Percentiles rank a stretch among this genome's conserved stretches.
These are phyloP conservation scores for Dryadula phaetusa DNA, from an alignment of 2,888 invertebrate genomes.

Conservation along the genomic window DNA sequence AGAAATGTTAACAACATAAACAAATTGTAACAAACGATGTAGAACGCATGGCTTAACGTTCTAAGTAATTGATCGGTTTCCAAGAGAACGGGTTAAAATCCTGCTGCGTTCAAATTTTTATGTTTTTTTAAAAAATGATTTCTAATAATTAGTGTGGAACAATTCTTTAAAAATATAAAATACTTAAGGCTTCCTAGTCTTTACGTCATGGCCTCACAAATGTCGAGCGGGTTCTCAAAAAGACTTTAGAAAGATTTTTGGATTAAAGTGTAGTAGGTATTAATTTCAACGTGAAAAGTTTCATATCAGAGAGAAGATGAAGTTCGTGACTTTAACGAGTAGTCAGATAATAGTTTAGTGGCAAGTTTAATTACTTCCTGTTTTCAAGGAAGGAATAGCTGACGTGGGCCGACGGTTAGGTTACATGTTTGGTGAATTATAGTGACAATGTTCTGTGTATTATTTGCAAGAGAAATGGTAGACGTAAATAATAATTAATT, in stretches of 20 bases:
- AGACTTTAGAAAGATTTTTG: slow-evolving; percentile 63
- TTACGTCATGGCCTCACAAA: slow-evolving; percentile 22
- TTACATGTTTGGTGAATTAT: slow-evolving; percentile 18
- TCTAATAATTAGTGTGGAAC: too few species aligned
- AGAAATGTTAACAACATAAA: too few species aligned
- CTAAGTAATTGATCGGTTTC: too few species aligned
- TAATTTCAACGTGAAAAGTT: slow-evolving; percentile 73
- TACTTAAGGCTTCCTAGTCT: background rate
- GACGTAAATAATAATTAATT: too few species aligned
- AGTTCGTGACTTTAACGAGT: slow-evolving; percentile 69
- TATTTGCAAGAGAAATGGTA: background rate
- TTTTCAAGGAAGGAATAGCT: slow-evolving; percentile 58
- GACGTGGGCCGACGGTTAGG: slow-evolving; percentile 43
- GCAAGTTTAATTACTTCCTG: slow-evolving; percentile 80
- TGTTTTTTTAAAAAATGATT: too few species aligned
- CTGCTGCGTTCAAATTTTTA: too few species aligned
- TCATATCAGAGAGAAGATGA: slow-evolving; percentile 64
- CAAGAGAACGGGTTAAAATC: too few species aligned
- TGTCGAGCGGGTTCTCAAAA: slow-evolving; percentile 27
- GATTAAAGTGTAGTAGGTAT: slow-evolving; percentile 56
- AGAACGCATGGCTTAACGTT: too few species aligned
- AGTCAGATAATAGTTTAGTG: slow-evolving; percentile 76
- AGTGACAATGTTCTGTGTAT: background rate
- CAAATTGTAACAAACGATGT: too few species aligned
- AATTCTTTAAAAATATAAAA: too few species aligned